Base-by-base conservation (phyloP, 2,113 vertebrate genomes). In the Neodontobutis hainanensis region DNA sequence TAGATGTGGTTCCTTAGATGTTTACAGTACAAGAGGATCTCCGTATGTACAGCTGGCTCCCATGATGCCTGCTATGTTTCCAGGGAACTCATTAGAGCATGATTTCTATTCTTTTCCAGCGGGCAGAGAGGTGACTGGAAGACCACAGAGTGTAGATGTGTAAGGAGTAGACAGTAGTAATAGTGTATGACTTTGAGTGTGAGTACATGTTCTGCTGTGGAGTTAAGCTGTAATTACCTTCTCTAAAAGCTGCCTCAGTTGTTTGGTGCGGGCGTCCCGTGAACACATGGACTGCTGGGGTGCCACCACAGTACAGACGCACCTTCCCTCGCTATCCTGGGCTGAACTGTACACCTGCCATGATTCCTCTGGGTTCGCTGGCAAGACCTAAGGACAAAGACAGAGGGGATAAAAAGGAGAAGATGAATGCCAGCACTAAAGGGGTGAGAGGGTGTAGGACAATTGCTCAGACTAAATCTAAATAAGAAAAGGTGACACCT, bases 301-400 rank as follows among this genome's bases (percentile, higher is more conserved):
- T 34, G 97, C 97, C 70, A 99, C 97, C 91, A 99, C 96, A 2
- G 97, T 99, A 91, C 97, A 99, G 90, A 99, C 96, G 83, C 97
- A 99, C 85, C 97, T 92, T 59, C 97, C 97, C 89, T 99, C 97
- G 14, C 96, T 97, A 89, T 99, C 97, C 86, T 98, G 96, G 85
- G 97, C 97, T 43, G 97, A 99, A 91, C 97, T 99, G 92, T 98
- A 99, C 61, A 99, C 97, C 92, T 99, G 97, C 97, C 97, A 99
- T 84, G 96, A 96, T 83, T 99, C 97, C 90, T 98, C 97, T 32
- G 95, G 95, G 90, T 96, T 97, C 80, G 96, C 95, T 73, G 95
- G 96, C 92, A 98, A 87, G 88, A 97, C 97, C 96, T 99, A 82
- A 16, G 6, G 15, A 63, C 8, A 62, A 42, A 70, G 11, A 11